phyloP scores from a whole-genome alignment of 2,797 vertebrate species.

The Loriculus beryllinus region DNA sequence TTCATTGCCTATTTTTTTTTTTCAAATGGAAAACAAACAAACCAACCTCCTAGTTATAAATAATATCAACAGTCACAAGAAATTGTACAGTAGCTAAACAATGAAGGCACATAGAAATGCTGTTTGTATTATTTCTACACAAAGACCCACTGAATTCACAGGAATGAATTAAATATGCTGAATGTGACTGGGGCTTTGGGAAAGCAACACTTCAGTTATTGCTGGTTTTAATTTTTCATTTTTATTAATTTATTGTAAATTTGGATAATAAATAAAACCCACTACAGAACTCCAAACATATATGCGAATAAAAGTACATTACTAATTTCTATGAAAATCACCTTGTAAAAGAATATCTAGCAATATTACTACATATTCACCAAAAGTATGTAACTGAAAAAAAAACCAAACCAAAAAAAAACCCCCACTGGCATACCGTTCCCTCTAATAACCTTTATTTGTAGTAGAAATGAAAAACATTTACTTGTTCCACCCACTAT shows the following conservation, averaged over 20 bases:
- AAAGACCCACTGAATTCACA: neutral
- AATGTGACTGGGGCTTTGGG: neutral
- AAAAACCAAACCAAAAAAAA: accelerated
- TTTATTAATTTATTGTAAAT: neutral
- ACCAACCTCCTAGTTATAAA: constrained; percentile 26
- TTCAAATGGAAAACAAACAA: constrained; percentile 48
- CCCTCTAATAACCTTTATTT: neutral
- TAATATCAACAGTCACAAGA: constrained; percentile 45
- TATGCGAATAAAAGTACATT: neutral
- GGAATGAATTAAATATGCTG: neutral
- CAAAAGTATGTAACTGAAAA: neutral
- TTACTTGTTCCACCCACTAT: neutral
- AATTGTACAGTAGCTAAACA: constrained; percentile 38
- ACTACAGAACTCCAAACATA: neutral
- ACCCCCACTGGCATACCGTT: neutral
- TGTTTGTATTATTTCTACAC: constrained; percentile 8
- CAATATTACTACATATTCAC: neutral
- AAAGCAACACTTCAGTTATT: neutral
- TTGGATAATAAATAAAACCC: neutral
- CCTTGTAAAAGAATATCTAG: neutral
- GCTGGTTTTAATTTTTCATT: neutral
- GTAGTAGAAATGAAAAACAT: neutral
- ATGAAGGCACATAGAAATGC: constrained; percentile 28
- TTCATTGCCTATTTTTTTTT: constrained; percentile 29
- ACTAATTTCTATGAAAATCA: neutral